These are phyloP conservation scores for Lerema accius DNA, from an alignment of 1,140 invertebrate species.

Conservation along the genomic window DNA sequence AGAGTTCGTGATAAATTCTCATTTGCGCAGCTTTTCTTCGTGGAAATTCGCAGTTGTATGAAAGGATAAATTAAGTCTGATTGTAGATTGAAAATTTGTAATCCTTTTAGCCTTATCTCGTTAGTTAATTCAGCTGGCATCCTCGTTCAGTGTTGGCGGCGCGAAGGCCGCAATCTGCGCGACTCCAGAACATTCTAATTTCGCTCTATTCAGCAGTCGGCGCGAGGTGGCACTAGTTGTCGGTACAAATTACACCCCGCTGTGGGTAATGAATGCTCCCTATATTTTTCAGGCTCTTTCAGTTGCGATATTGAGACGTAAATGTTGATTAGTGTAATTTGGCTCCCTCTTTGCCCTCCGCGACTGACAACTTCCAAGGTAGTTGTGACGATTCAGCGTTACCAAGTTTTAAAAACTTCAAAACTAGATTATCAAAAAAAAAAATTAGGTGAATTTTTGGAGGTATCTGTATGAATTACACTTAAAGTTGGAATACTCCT, in stretches of 20 bases:
- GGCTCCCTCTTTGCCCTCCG: neutral
- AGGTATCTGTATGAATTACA: too few relatives aligned
- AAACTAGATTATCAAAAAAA: too few relatives aligned
- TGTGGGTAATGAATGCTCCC: constrained; percentile 34
- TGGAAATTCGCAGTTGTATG: constrained; percentile 15
- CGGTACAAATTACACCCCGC: constrained; percentile 36
- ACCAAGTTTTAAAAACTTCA: too few relatives aligned
- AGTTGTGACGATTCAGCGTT: neutral
- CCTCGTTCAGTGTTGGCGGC: constrained; percentile 27
- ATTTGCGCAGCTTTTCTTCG: constrained; percentile 12
- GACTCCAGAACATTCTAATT: constrained; percentile 49
- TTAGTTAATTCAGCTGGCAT: constrained; percentile 38
- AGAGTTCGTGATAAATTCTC: constrained; percentile 18
- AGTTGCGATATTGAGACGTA: constrained; percentile 33
- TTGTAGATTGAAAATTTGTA: constrained; percentile 29
- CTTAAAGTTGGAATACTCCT: too few relatives aligned
- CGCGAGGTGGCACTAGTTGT: constrained; percentile 20
- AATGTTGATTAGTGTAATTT: constrained; percentile 34
- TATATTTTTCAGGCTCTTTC: constrained; percentile 39
- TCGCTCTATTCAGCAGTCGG: constrained; percentile 34
- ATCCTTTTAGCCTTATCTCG: constrained; percentile 33
- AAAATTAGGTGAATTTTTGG: too few relatives aligned
- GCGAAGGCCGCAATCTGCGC: constrained; percentile 36
- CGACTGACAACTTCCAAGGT: neutral
- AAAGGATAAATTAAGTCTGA: constrained; percentile 19